phyloP scores from a whole-genome alignment of 1,140 invertebrate species.

The Apis cerana region DNA sequence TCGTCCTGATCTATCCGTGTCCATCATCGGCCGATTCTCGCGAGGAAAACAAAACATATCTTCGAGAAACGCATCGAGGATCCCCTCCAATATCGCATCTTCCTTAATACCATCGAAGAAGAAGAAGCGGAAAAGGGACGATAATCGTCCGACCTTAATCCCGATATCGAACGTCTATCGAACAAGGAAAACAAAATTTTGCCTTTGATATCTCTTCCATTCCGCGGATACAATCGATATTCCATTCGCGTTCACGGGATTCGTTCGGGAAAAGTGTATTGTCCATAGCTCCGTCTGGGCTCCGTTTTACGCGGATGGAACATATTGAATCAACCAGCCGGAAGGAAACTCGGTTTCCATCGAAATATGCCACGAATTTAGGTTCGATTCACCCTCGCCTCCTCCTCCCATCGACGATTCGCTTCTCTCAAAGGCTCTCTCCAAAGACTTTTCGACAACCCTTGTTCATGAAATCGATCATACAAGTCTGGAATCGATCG shows the following conservation, averaged over 20 bases:
- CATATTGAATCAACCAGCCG: conserved; percentile 58
- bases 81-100: background rate
- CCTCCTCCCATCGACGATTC: conserved; percentile 24
- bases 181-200: background rate
- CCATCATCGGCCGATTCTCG: too few relatives aligned
- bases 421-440: conserved; percentile 37
- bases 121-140: background rate
- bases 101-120: background rate
- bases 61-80: too few relatives aligned
- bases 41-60: too few relatives aligned
- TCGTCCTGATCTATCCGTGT: too few relatives aligned
- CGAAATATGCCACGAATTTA: conserved; percentile 60
- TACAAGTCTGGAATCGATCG: background rate
- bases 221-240: background rate
- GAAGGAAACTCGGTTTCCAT: conserved; percentile 44
- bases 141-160: background rate
- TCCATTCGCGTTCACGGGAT: conserved; percentile 18
- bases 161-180: background rate
- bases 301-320: conserved; percentile 51
- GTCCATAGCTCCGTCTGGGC: conserved; percentile 25
- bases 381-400: conserved; percentile 12
- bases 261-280: conserved; percentile 31
- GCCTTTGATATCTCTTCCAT: background rate
- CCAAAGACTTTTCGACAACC: conserved; percentile 5
- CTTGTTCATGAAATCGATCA: conserved; percentile 24